Base-by-base conservation (phyloP, 2,888 invertebrate species). In the Leptopterna dolabrata region DNA sequence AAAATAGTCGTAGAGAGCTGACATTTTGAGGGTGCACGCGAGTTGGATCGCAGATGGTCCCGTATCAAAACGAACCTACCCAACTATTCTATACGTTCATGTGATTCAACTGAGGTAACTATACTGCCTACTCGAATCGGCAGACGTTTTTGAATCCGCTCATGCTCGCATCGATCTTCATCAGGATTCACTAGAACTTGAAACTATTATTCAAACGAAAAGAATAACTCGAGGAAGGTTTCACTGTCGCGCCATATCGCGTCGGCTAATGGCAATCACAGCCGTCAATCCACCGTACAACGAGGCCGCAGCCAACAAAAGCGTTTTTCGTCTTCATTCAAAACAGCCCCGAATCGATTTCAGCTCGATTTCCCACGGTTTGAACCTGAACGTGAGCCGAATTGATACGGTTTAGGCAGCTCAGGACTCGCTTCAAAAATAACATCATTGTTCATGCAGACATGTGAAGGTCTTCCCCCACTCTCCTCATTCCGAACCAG, bases 371-470 rank as follows among this genome's bases (percentile, higher is more conserved):
- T 83, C 83, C 63, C 83, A 83, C 83, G 83, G 83, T 83, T 70
- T 83, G 83, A 83, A 83, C 83, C 70, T 70, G 70, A 83, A 63
- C 63, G 83, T 63, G 83, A 83, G 70, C 83, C 83, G 83, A 83
- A 83, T 83, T 47, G 83, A 83, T 45, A 83, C 63, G 71, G 83
- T 70, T 83, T 83, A 36, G 83, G 43, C 24, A 36, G 63, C 36
- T 30, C 55, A 13, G 47, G 78, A 78, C 47, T 41, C 73, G 73
- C 73, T 19, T 51, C 81, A 81, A 83, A 70, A 83, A 83, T 83
- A 83, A 83, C 83, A 83, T 83, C 83, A 83, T 83, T 83, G 83
- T 83, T 63, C 83, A 43, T 83, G 83, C 71, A 63, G 83, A 83
- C 83, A 83, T 83, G 83, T 83, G 83, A 83, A 83, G 83, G 83